Evolutionary conservation across 2,113 vertebrate genomes (phyloP), one percentile per base, ranked within the genome.

Genomic region (Lamprotornis superbus): DNA sequence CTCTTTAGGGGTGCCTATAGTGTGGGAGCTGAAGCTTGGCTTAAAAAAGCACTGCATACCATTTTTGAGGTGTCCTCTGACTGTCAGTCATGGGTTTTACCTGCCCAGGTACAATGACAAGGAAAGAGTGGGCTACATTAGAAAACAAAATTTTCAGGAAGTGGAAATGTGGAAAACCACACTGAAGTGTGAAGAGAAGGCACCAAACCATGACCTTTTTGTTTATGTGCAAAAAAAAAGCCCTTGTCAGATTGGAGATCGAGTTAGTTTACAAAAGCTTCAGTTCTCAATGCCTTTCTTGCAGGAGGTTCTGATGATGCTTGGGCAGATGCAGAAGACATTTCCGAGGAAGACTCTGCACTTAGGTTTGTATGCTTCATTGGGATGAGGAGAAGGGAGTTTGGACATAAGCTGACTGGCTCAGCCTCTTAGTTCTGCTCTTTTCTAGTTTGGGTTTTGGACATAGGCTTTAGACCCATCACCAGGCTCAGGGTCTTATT

Each of bases 301-400:
- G 67, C 96, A 99, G 99, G 99, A 83, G 99, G 99, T 84, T 98
- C 98, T 76, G 99, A 99, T 20, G 99, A 99, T 92, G 98, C 98
- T 15, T 98, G 98, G 98, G 98, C 98, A 2, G 99, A 99, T 83
- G 93, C 98, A 10, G 99, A 99, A 83, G 99, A 99, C 67, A 92
- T 99, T 86, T 98, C 98, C 1, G 99, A 99, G 91, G 99, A 99
- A n/a, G 99, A 99, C 93, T 96, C 97, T 68, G 98, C 96, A 8
- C 98, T 98, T 91, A 97, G 99, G 99, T 99, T 96, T 98, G 98
- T 97, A 63, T 79, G 20, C 52, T 17, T 74, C 25, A 4, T 30
- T 83, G 52, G 33, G 15, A 8, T 46, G 35, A 39, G 47, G 69
- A 61, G 61, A 69, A 67, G 12, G 23, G 46, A 56, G 9, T 63